Evolutionary conservation across 2,797 vertebrate genomes (phyloP).

Genomic region (Podarcis siculus): DNA sequence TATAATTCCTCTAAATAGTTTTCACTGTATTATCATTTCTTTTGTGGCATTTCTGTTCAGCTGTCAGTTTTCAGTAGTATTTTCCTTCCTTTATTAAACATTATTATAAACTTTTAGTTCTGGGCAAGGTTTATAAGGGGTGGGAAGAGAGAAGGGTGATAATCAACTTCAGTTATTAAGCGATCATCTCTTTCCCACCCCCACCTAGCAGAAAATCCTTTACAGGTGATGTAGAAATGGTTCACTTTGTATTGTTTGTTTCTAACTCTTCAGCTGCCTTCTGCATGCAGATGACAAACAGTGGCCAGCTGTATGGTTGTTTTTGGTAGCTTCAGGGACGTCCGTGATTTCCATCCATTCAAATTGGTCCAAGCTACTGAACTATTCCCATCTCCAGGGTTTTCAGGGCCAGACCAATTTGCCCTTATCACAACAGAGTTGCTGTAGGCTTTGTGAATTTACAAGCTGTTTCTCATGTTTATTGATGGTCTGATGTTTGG

Average conservation of each 20-base stretch:
- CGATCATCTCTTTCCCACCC: conserved; percentile 47
- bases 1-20: not conserved
- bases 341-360: conserved; percentile 65
- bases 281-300: conserved; percentile 67
- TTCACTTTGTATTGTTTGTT: conserved; percentile 61
- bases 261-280: conserved; percentile 43
- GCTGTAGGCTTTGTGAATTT: conserved; percentile 68
- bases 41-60: conserved; percentile 54
- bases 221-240: conserved; percentile 68
- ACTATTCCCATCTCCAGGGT: conserved; percentile 64
- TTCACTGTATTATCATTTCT: conserved; percentile 24
- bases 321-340: conserved; percentile 65
- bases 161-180: not conserved
- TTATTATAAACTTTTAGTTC: conserved; percentile 63
- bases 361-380: conserved; percentile 70
- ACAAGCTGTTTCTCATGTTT: conserved; percentile 77
- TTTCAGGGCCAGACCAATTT: conserved; percentile 67
- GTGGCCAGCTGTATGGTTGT: conserved; percentile 59
- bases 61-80: conserved; percentile 54
- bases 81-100: conserved; percentile 63
- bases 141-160: conserved; percentile 22
- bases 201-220: conserved; percentile 56
- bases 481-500: conserved; percentile 77
- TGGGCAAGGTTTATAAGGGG: conserved; percentile 57
- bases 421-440: conserved; percentile 68